Evolutionary conservation across 2,888 invertebrate genomes (phyloP).

Genomic region (Drepana falcataria): DNA sequence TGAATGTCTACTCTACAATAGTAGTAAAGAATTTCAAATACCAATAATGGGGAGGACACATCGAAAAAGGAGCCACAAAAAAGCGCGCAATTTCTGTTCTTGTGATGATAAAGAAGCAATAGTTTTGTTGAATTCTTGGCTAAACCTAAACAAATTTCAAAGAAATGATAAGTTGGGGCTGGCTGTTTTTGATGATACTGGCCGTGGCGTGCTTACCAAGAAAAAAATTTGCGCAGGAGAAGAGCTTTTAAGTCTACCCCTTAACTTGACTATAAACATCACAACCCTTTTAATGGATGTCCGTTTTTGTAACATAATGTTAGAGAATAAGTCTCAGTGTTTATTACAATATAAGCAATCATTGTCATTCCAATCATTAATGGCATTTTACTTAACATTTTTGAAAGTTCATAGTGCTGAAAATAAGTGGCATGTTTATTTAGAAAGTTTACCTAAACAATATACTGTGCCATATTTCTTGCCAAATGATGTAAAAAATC

Average conservation of each 20-base stretch:
- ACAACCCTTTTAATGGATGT: slow-evolving; percentile 76
- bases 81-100: slow-evolving; percentile 42
- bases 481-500: slow-evolving; percentile 69
- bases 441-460: slow-evolving; percentile 82
- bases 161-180: slow-evolving; percentile 77
- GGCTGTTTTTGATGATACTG: slow-evolving; percentile 82
- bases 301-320: slow-evolving; percentile 71
- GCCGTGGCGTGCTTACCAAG: slow-evolving; percentile 85
- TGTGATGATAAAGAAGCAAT: slow-evolving; percentile 55
- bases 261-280: slow-evolving; percentile 78
- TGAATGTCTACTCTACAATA: background rate
- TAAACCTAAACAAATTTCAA: slow-evolving; percentile 73
- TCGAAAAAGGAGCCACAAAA: slow-evolving; percentile 55
- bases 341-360: slow-evolving; percentile 46
- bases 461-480: slow-evolving; percentile 86
- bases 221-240: slow-evolving; percentile 75
- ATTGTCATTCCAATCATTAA: slow-evolving; percentile 83
- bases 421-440: slow-evolving; percentile 81
- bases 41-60: slow-evolving; percentile 73
- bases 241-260: slow-evolving; percentile 79
- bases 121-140: slow-evolving; percentile 75
- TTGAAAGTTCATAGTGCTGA: slow-evolving; percentile 78
- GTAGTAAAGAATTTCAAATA: background rate
- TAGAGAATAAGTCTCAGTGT: slow-evolving; percentile 64
- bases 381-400: slow-evolving; percentile 85